Conservation (phyloP, 2,113 vertebrate genomes). For the Rana temporaria region DNA sequence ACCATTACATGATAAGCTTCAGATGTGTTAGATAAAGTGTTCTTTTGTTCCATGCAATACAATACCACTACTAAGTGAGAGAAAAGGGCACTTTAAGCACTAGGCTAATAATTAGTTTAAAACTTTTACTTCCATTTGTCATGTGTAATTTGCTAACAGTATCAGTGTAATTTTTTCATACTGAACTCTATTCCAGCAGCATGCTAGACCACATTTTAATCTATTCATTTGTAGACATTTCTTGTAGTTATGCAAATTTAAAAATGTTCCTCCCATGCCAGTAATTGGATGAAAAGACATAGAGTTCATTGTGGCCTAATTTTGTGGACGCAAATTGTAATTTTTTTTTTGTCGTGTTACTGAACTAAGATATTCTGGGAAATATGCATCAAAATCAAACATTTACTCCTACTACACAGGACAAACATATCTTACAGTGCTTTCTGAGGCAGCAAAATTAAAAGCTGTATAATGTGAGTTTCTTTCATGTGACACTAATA, state of each 20-base stretch:
- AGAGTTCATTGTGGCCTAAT: conserved; percentile 25
- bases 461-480: conserved; percentile 14
- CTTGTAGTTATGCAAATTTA: conserved; percentile 26
- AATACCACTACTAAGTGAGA: conserved; percentile 44
- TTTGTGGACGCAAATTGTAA: conserved; percentile 22
- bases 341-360: neutral
- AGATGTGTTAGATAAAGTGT: conserved; percentile 40
- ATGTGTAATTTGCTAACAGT: conserved; percentile 50
- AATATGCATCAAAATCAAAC: conserved; percentile 24
- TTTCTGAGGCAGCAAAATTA: conserved; percentile 25
- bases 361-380: neutral
- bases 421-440: neutral
- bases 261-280: conserved; percentile 14
- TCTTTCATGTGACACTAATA: conserved; percentile 34
- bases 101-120: conserved; percentile 55
- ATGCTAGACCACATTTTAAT: conserved; percentile 37
- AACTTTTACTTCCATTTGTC: conserved; percentile 52
- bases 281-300: conserved; percentile 46
- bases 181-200: conserved; percentile 8
- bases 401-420: conserved; percentile 24
- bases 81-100: conserved; percentile 56
- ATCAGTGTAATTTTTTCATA: conserved; percentile 49
- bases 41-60: conserved; percentile 16
- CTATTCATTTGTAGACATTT: conserved; percentile 38
- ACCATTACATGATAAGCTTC: conserved; percentile 41